Conservation (phyloP, 2,888 invertebrate genomes). For the Ferrisia virgata region DNA sequence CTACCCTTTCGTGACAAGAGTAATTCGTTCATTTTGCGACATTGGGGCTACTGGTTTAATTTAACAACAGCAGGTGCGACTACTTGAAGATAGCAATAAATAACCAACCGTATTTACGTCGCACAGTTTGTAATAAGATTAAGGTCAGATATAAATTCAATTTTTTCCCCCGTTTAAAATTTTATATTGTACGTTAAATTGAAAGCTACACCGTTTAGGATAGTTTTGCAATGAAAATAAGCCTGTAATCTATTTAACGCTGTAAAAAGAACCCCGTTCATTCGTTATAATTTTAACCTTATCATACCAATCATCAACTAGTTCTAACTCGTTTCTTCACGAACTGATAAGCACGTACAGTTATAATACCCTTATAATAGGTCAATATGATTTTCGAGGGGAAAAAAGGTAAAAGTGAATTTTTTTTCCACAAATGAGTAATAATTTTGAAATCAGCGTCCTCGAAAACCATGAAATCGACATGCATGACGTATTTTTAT, state of each 20-base stretch:
- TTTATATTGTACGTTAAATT: neutral
- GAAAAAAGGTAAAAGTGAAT: neutral
- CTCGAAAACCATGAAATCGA: neutral
- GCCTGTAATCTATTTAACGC: neutral
- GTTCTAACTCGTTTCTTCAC: too few relatives aligned
- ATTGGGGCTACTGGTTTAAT: neutral
- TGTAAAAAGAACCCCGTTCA: neutral
- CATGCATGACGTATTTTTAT: neutral
- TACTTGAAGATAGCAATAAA: conserved; percentile 19
- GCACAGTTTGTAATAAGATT: conserved; percentile 13
- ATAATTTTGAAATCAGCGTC: neutral
- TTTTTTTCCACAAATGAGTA: too few relatives aligned
- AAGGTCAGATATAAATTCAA: conserved; percentile 16
- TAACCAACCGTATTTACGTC: conserved; percentile 13
- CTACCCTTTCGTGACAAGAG: neutral
- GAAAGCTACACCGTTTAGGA: neutral
- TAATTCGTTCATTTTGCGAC: conserved; percentile 11
- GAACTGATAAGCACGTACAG: too few relatives aligned
- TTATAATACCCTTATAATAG: too few relatives aligned
- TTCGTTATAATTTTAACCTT: neutral
- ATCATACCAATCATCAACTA: too few relatives aligned
- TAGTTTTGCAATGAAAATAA: neutral
- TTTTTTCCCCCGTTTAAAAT: neutral
- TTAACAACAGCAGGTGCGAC: conserved; percentile 17
- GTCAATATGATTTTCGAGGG: too few relatives aligned